Conservation (phyloP, 2,797 vertebrate species). For the Pseudocheirus occidentalis region DNA sequence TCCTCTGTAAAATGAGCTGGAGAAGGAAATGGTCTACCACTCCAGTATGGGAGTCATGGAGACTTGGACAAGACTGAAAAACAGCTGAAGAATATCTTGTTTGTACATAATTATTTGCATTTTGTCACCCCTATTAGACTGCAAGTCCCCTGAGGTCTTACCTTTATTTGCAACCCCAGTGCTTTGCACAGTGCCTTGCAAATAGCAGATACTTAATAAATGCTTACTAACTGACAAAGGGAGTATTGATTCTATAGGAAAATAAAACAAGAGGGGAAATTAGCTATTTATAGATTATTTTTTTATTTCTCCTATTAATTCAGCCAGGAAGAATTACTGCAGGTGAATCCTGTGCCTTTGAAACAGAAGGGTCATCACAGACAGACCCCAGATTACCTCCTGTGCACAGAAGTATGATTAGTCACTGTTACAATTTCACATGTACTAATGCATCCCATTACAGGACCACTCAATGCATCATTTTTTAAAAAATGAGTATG, state of each 20-base stretch:
- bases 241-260: background rate
- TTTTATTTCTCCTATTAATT: background rate
- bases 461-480: background rate
- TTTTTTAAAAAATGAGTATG: background rate
- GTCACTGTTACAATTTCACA: background rate
- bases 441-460: background rate
- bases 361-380: background rate
- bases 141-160: background rate
- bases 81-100: background rate
- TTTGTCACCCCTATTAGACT: background rate
- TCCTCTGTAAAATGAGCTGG: background rate
- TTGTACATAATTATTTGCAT: background rate
- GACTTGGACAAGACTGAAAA: background rate
- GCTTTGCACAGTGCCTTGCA: background rate
- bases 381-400: background rate
- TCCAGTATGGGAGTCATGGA: background rate
- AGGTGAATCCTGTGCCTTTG: background rate
- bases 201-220: background rate
- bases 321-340: background rate
- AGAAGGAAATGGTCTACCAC: background rate
- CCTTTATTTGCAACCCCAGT: background rate
- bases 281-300: background rate
- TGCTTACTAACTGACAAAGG: background rate
- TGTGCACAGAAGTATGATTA: background rate
- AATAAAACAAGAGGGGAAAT: background rate